Evolutionary conservation across 2,797 vertebrate species (phyloP), one percentile per base, ranked within the genome.

Genomic region (Melanotaenia nigrans): DNA sequence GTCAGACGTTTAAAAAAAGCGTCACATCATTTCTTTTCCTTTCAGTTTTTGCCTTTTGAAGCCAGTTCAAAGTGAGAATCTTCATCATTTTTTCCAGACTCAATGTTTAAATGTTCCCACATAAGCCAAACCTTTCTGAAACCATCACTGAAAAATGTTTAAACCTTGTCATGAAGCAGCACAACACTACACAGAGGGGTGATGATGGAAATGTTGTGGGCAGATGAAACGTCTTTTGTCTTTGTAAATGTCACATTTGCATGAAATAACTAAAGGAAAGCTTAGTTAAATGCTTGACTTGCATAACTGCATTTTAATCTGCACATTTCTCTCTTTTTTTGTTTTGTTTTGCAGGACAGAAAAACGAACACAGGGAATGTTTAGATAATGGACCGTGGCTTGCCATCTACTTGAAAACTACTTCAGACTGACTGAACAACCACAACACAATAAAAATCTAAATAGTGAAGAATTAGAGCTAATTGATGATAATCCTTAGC

Each of bases 271-370:
- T 69, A 36, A n/a, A 47, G 24, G 42, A 58, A 73, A 1, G 18
- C 36, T 57, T 4, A 57, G 49, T 53, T 10, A 40, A 68, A 45
- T 55, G 18, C 68, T 65, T 66, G 16, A 58, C 14, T 40, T 72
- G 42, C 20, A 68, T 47, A 28, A 59, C 36, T 68, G 25, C 33
- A 72, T 66, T 79, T 49, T 81, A 75, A 83, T 42, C 36, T 32
- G 3, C 4, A 20, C 64, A 33, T 82, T 68, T 87, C 38, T 80
- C 32, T 87, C 18, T 64, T 25, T 18, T 66, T 33, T 36, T 13
- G 18, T 10, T 49, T 49, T 82, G 64, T 79, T 70, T 87, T 84
- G 24, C 86, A 93, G 92, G 76, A 42, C n/a, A 72, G 22, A 67
- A 78, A 79, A 74, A 68, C 38, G 59, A 79, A 75, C 73, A 49